Evolutionary conservation across 2,113 vertebrate genomes (phyloP).

Genomic region (Lamprotornis superbus): DNA sequence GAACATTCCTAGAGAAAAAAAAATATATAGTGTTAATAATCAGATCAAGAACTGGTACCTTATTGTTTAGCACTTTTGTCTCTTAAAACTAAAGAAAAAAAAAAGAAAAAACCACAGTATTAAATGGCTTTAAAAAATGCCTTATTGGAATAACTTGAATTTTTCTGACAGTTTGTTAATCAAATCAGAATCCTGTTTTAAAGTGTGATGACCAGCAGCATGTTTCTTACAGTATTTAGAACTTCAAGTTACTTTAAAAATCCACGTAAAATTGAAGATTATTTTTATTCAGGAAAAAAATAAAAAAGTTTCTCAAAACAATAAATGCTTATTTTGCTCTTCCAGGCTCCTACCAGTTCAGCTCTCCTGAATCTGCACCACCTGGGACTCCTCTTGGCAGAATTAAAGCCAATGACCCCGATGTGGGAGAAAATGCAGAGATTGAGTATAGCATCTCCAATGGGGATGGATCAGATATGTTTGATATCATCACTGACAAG

Average conservation of each 20-base stretch:
- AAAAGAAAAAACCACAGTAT: neutral
- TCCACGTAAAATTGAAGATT: neutral
- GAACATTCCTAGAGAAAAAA: neutral
- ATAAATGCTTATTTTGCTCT: conserved; percentile 42
- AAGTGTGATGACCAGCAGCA: neutral
- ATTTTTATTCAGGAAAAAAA: neutral
- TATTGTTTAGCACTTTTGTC: neutral
- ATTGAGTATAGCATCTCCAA: conserved; percentile 86
- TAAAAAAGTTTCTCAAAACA: neutral
- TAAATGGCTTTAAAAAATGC: neutral
- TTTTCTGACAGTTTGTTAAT: neutral
- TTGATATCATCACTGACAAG: conserved; percentile 90
- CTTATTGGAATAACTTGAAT: neutral
- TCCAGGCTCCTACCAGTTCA: conserved; percentile 89
- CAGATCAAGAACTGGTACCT: neutral
- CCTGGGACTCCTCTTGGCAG: conserved; percentile 86
- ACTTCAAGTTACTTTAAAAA: neutral
- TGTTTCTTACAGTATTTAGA: neutral
- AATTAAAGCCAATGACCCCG: conserved; percentile 92
- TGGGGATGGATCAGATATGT: conserved; percentile 85
- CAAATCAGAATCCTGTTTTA: neutral
- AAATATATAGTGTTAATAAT: neutral
- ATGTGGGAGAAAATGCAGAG: conserved; percentile 89
- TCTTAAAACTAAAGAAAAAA: neutral
- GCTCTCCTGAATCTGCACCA: conserved; percentile 82